phyloP scores from a whole-genome alignment of 2,888 invertebrate species.

The Limulus polyphemus region DNA sequence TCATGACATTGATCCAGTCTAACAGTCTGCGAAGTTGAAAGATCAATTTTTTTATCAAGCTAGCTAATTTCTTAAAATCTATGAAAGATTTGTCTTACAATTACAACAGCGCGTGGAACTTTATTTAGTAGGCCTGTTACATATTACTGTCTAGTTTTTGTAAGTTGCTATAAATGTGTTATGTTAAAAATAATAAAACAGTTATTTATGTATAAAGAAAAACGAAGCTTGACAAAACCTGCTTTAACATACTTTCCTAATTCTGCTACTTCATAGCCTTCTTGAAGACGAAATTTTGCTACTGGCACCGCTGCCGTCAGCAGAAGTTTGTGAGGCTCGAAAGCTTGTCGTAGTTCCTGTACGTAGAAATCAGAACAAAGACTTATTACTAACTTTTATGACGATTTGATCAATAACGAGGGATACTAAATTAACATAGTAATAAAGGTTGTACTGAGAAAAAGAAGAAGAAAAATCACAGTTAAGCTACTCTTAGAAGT shows the following conservation, averaged over 20 bases:
- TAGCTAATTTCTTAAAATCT: too few relatives aligned
- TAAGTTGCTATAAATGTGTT: not conserved
- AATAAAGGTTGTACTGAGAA: too few relatives aligned
- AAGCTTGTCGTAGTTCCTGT: conserved; percentile 64
- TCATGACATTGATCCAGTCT: conserved; percentile 26
- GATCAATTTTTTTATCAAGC: not conserved
- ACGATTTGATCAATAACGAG: too few relatives aligned
- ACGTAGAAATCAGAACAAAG: conserved; percentile 32
- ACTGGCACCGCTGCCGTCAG: conserved; percentile 80
- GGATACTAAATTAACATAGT: too few relatives aligned
- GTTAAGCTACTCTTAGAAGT: too few relatives aligned
- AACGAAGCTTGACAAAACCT: too few relatives aligned
- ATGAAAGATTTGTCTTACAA: too few relatives aligned
- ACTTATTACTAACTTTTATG: too few relatives aligned
- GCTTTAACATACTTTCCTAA: conserved; percentile 60
- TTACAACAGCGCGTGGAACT: too few relatives aligned
- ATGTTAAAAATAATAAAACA: conserved; percentile 3
- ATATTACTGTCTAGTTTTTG: too few relatives aligned
- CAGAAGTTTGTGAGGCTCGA: conserved; percentile 65
- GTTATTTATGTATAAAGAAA: not conserved
- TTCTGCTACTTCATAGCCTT: conserved; percentile 81
- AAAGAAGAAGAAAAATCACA: too few relatives aligned
- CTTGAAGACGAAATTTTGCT: conserved; percentile 70
- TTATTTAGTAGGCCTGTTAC: too few relatives aligned
- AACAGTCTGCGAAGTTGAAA: conserved; percentile 18